These are phyloP conservation scores for Drosophila fulvimacula DNA, from an alignment of 2,888 invertebrate species.

Conservation along the genomic window DNA sequence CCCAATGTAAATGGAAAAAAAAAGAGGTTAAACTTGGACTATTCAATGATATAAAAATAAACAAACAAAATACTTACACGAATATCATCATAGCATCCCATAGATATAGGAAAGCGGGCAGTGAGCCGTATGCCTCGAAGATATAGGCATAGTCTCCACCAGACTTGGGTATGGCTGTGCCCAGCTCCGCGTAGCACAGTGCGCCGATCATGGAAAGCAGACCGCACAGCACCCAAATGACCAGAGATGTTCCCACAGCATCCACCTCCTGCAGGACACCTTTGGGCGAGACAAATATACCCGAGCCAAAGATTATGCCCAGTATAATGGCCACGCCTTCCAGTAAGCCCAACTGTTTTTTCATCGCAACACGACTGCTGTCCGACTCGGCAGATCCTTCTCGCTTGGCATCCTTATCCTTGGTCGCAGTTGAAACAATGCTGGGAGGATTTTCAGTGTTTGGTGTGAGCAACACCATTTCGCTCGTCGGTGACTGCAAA, in stretches of 20 bases:
- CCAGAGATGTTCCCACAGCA: conserved; percentile 93
- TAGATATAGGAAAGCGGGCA: conserved; percentile 96
- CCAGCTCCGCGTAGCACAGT: conserved; percentile 98
- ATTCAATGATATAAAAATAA: not conserved
- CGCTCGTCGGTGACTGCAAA: conserved; percentile 82
- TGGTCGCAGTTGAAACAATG: conserved; percentile 24
- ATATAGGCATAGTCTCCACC: conserved; percentile 99
- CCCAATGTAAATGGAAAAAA: conserved; percentile 9
- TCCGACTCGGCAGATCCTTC: conserved; percentile 71
- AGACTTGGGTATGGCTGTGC: conserved; percentile 92
- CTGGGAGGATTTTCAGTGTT: conserved; percentile 68
- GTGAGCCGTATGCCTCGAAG: conserved; percentile 94
- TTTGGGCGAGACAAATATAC: conserved; percentile 97
- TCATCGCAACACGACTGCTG: conserved; percentile 88
- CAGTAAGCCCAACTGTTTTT: conserved; percentile 94
- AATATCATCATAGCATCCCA: conserved; percentile 99
- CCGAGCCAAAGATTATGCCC: conserved; percentile 97
- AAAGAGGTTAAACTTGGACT: not conserved
- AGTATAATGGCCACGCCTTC: conserved; percentile 97
- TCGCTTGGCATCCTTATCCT: conserved; percentile 46
- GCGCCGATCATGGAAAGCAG: conserved; percentile 96
- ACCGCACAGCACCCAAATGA: conserved; percentile 95
- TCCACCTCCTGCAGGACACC: conserved; percentile 96
- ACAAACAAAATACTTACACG: conserved; percentile 89
- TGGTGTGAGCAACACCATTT: conserved; percentile 84